Evolutionary conservation across 2,888 invertebrate genomes (phyloP), one percentile per base, ranked within the genome.

Genomic region (Colostygia pectinataria): DNA sequence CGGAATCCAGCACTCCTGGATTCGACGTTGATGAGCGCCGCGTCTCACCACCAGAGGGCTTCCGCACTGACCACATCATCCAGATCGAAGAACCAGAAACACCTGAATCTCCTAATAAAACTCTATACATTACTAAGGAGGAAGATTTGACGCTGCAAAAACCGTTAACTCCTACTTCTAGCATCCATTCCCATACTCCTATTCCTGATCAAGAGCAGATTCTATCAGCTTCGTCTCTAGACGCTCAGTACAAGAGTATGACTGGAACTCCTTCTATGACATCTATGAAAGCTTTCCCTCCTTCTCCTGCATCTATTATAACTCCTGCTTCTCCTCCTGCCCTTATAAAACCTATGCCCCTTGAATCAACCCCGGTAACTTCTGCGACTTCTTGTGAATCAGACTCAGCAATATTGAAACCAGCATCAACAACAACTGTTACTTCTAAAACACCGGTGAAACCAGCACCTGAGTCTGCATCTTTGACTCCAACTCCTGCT

Each of bases 131-230:
- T 45, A 82, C 81, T 0, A 71, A 79, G 53, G 80, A 78, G 46
- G 87, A 86, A 59, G 84, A 83, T 32, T 68, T 59, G 0, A 73
- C 67, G 2, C 63, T 83, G 14, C 84, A 83, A 33, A 83, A 83
- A 63, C 87, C 85, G 0, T 73, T 84, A 1, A 76, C 81, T n/a
- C 84, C 88, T 4, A 79, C 83, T 8, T 74, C 82, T 1, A 83
- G 77, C 31, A 41, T 72, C 1, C 59, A 58, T 33, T 73, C 82
- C 0, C 66, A 71, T 6, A 31, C 18, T 18, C 44, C 41, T 42
- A 10, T 18, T 8, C 24, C 23, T 14, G 60, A 48, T 45, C 58
- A 60, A 0, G 86, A 88, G 57, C 83, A 84, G 58, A 85, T 90
- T 23, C 61, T 90, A 2, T 89, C 90, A 18, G 89, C 85, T 7